Evolutionary conservation across 2,888 invertebrate genomes (phyloP).

Genomic region (Sipha maydis): DNA sequence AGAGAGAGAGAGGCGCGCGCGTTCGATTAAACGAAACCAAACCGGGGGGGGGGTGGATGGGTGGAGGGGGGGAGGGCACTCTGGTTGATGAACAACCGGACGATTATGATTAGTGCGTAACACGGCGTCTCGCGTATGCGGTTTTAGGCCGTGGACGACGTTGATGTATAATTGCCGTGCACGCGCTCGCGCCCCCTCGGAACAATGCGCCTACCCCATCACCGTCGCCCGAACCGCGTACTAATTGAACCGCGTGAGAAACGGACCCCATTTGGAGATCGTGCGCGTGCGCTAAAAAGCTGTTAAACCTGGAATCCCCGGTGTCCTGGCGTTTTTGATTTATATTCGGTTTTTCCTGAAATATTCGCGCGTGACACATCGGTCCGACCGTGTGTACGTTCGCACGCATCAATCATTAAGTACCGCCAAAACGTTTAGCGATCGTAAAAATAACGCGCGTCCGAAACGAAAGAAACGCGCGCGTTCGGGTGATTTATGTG

Average conservation of each 20-base stretch:
- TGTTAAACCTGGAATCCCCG: constrained; percentile 27
- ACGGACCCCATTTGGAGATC: constrained; percentile 1
- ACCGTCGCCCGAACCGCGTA: not conserved
- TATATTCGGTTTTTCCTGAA: constrained; percentile 10
- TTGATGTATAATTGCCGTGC: not conserved
- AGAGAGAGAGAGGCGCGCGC: too few relatives aligned
- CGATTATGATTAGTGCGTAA: not conserved
- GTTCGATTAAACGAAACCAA: too few relatives aligned
- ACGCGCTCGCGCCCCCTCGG: not conserved
- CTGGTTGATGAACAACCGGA: not conserved
- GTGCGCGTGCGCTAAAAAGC: not conserved
- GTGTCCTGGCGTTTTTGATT: not conserved
- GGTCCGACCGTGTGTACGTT: not conserved
- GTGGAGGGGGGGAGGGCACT: too few relatives aligned
- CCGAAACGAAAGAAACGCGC: not conserved
- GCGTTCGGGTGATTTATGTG: not conserved
- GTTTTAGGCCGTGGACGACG: not conserved
- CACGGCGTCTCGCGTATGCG: constrained; percentile 27
- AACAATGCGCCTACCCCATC: too few relatives aligned
- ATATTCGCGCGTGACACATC: not conserved
- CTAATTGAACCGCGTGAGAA: constrained; percentile 19
- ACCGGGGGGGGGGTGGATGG: too few relatives aligned
- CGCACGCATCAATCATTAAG: constrained; percentile 6
- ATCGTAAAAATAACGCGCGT: not conserved
- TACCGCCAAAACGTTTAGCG: not conserved